Evolutionary conservation across 1,140 invertebrate species (phyloP), one percentile per base, ranked within the genome.

Genomic region (Ceratina australensis): DNA sequence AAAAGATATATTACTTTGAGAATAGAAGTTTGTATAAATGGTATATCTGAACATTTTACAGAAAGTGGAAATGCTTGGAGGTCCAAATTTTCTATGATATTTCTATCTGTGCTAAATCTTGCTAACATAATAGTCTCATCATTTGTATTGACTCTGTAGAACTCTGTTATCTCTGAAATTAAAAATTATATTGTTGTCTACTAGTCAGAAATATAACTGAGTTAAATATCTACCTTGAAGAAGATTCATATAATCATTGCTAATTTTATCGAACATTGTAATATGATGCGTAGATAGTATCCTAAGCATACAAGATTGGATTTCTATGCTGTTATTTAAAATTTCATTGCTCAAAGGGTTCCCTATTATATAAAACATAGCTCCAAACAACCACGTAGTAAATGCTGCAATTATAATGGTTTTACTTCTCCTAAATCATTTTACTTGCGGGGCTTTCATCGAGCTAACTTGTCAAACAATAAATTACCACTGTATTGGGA

Each of bases 361-460:
- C 52, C 84, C 86, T 16, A 88, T 57, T 61, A 91, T 72, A 59
- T 91, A 83, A 72, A 92, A 91, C 78, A 91, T 86, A 59, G 84
- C 82, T 12, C 90, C 90, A 80, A 91, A 92, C 5, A 92, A 68
- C 91, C 91, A 92, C 3, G 84, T 89, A n/a, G 89, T 88, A 65
- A 90, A 92, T 33, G 86, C 89, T 89, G 24, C 16, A 86, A 42
- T 33, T 16, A 66, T 49, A 22, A 60, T 22, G 28, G 18, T 26
- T 75, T n/a, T 7, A 61, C 20, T 66, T 8, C 15, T 49, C 7
- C 15, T 24, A 28, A 15, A 59, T 66, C n/a, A 24, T 28, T 52
- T 73, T 57, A 65, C 0, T 13, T 13, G 47, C 28, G 16, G 5
- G 7, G 33, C 3, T 42, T 42, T 10, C 5, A 7, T 42, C 33